Base-by-base conservation (phyloP, 1,140 invertebrate genomes). In the Magallana ariakensis region DNA sequence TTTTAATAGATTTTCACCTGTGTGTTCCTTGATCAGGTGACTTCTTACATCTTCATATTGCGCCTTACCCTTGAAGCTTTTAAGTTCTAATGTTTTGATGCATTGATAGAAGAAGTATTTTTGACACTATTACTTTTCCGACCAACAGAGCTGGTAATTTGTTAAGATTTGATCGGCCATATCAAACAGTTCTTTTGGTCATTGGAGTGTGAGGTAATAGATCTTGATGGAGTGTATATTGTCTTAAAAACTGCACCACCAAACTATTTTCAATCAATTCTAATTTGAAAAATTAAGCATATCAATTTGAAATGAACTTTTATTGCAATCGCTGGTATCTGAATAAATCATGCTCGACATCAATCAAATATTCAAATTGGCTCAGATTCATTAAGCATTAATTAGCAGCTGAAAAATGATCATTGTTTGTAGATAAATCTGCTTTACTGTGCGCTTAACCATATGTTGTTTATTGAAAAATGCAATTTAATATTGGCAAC, bases 231-330 rank as follows among this genome's bases (percentile, higher is more conserved):
- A 75, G 66, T 75, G 33, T 46, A 46, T 46, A 46, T 46, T 26
- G 66, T 33, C 66, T 75, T 75, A 75, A 75, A 75, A 75, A 75
- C 22, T 75, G 66, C 66, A 75, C 66, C 66, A 75, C 33, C 22
- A 26, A 26, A 75, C 33, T 75, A 75, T 75, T 75, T 75, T 75
- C 66, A 75, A 75, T 75, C 66, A 75, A 75, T 75, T 75, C 66
- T 75, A 75, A 75, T 75, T 75, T 75, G 66, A 75, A 75, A 75
- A 75, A 75, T 75, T 75, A 75, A 75, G 66, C 66, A 75, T 75
- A 75, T 75, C 66, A 75, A 75, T 75, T 75, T 75, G 66, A 75
- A 75, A 75, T 75, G 66, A 75, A 75, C 66, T 75, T 75, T 60
- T 75, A 75, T 75, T 75, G 66, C 66, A 75, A 75, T 75, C 66